phyloP scores from a whole-genome alignment of 1,140 invertebrate species.

The Atta cephalotes region DNA sequence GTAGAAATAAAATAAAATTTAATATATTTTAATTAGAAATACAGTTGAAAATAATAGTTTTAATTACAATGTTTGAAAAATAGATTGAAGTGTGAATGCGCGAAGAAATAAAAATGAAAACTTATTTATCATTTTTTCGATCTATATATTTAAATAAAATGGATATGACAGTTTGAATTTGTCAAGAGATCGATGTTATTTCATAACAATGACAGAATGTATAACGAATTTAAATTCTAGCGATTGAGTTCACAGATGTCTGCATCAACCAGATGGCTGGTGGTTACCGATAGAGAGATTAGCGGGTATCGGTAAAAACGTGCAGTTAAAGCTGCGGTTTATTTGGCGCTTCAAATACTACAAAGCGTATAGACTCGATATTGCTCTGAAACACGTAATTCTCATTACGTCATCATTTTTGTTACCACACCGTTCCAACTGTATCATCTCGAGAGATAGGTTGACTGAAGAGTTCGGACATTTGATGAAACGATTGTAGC shows the following conservation, averaged over 20 bases:
- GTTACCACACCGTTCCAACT: no score
- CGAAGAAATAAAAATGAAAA: neutral
- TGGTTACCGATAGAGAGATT: conserved; percentile 9
- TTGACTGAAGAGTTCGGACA: no score
- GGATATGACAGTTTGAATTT: neutral
- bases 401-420: no score
- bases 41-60: neutral
- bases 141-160: neutral
- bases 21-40: neutral
- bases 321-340: neutral
- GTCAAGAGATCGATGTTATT: neutral
- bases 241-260: conserved; percentile 9
- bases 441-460: no score
- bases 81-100: neutral
- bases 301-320: conserved; percentile 23
- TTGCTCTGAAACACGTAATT: no score
- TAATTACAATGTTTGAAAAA: neutral
- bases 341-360: no score
- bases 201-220: neutral
- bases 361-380: no score
- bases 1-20: neutral
- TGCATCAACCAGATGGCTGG: neutral
- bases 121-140: neutral
- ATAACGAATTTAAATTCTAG: neutral
- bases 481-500: no score